Base-by-base conservation (phyloP, 1,140 invertebrate genomes). In the Musca vetustissima region DNA sequence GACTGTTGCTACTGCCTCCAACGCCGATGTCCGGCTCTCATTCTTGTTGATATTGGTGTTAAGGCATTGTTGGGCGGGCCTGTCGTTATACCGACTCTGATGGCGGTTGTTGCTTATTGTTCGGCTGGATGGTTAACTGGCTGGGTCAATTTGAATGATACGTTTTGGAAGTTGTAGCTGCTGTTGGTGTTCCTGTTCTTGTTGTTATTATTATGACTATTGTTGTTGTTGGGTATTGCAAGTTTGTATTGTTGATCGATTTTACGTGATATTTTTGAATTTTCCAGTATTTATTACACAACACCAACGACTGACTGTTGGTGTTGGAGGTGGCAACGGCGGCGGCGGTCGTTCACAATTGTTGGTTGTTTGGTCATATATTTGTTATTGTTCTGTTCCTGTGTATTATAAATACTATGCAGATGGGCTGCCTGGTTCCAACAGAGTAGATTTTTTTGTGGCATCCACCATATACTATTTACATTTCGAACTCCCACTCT, bases 231-330 rank as follows among this genome's bases (percentile, higher is more conserved):
- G 67, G 28, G 36, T n/a, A 69, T 69, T 80, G 75, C 77, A 79
- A 80, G 78, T 80, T 78, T 80, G 78, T 80, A 78, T 78, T 80
- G 78, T 80, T 80, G 78, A 80, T 80, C 78, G 78, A 80, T 80
- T 80, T 80, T 80, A 80, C 78, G 78, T 80, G 78, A 80, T 80
- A 80, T 80, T 80, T 80, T 78, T 74, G 76, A 80, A 75, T 77
- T 80, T 80, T 80, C 80, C 75, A 75, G 78, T 80, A 80, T 80
- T 80, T 80, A 80, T 80, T 76, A 72, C 76, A 64, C 52, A 69
- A 71, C 71, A n/a, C n/a, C n/a, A n/a, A n/a, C n/a, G n/a, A n/a
- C n/a, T n/a, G n/a, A n/a, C n/a, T n/a, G n/a, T n/a, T 78, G 76
- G 70, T 67, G 71, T 71, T 69, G 67, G 59, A 64, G 65, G 59